Percentiles rank a stretch among this genome's conserved stretches.
phyloP scores from a whole-genome alignment of 2,888 invertebrate species.

The Agrilus biguttatus region DNA sequence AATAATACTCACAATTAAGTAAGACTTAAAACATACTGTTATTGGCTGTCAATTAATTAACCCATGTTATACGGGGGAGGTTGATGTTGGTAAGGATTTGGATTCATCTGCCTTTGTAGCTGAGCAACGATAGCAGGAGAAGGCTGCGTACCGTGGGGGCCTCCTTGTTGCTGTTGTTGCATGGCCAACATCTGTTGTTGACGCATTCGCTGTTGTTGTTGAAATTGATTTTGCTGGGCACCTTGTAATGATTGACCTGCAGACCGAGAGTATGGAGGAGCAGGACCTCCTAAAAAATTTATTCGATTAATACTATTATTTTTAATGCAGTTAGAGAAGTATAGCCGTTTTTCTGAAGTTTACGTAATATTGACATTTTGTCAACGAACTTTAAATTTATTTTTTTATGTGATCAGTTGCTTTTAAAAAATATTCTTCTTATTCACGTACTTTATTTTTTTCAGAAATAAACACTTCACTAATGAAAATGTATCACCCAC shows the following conservation, averaged over 20 bases:
- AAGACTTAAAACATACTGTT: too few relatives aligned
- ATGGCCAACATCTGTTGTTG: constrained; percentile 57
- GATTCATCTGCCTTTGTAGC: constrained; percentile 45
- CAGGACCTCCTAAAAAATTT: constrained; percentile 40
- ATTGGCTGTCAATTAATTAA: background rate
- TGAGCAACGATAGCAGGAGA: constrained; percentile 51
- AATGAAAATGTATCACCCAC: constrained; percentile 15
- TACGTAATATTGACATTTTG: too few relatives aligned
- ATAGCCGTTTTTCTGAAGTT: too few relatives aligned
- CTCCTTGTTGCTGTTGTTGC: constrained; percentile 45
- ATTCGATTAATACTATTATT: too few relatives aligned
- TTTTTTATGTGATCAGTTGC: too few relatives aligned
- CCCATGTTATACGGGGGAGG: constrained; percentile 38
- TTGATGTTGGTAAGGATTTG: constrained; percentile 40
- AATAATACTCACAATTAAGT: too few relatives aligned
- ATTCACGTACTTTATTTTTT: too few relatives aligned
- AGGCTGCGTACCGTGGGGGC: constrained; percentile 36
- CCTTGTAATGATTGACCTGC: constrained; percentile 17
- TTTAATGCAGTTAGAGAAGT: too few relatives aligned
- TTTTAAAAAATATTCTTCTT: too few relatives aligned
- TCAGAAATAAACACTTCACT: too few relatives aligned
- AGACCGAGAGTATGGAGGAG: constrained; percentile 61
- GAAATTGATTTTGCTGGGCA: constrained; percentile 22
- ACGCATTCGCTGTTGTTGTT: constrained; percentile 38
- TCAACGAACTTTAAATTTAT: too few relatives aligned